These are phyloP conservation scores for Heterotilapia buettikoferi DNA, from an alignment of 2,113 vertebrate genomes.

Conservation along the genomic window DNA sequence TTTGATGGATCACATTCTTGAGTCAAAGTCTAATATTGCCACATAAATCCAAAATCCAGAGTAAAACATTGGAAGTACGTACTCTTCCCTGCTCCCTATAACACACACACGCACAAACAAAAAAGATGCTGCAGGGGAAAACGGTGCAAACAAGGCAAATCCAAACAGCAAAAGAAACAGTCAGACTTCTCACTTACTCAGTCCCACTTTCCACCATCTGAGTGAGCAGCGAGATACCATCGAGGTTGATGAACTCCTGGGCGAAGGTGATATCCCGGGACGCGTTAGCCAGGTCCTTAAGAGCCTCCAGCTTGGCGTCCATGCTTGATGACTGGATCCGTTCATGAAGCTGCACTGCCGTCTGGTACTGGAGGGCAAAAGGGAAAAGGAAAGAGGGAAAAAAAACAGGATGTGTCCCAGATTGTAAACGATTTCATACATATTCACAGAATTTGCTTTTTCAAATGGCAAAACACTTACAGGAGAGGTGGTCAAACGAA, in stretches of 20 bases:
- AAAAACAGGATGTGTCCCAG: not conserved
- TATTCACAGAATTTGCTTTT: not conserved
- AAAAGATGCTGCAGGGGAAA: not conserved
- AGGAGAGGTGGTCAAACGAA: conserved; percentile 89
- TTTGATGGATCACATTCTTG: not conserved
- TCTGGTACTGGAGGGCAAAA: conserved; percentile 76
- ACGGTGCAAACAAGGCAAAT: not conserved
- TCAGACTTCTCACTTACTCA: conserved; percentile 79
- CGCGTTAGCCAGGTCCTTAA: conserved; percentile 92
- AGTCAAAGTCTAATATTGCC: not conserved
- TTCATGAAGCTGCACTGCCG: conserved; percentile 87
- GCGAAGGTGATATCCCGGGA: conserved; percentile 95
- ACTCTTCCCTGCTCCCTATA: not conserved
- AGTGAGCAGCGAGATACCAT: conserved; percentile 92
- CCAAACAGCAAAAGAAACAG: not conserved
- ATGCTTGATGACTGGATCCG: conserved; percentile 94
- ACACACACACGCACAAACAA: not conserved
- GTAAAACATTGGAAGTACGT: not conserved
- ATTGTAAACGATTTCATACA: not conserved
- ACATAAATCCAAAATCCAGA: not conserved
- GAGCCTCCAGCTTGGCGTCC: conserved; percentile 92
- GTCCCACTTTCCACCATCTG: conserved; percentile 98
- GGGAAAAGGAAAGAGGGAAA: not conserved
- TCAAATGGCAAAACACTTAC: conserved; percentile 72
- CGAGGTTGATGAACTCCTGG: conserved; percentile 97